These are phyloP conservation scores for Coleophora deauratella DNA, from an alignment of 2,888 invertebrate species.

Conservation along the genomic window DNA sequence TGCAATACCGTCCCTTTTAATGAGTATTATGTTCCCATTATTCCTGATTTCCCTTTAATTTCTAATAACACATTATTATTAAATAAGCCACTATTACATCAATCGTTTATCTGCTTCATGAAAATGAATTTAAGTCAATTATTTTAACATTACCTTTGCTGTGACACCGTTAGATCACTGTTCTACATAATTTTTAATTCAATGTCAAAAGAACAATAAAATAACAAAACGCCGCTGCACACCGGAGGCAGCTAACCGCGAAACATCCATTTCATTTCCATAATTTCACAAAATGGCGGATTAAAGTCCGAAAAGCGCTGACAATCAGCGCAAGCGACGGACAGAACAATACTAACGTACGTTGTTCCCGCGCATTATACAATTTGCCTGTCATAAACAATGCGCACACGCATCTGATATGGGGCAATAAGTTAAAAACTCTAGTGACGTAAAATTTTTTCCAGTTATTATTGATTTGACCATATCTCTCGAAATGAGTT, in stretches of 20 bases:
- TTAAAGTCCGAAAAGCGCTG: constrained; percentile 63
- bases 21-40: too few relatives aligned
- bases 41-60: too few relatives aligned
- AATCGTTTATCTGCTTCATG: too few relatives aligned
- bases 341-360: constrained; percentile 54
- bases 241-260: constrained; percentile 60
- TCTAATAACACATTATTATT: too few relatives aligned
- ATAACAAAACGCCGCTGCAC: constrained; percentile 43
- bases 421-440: not conserved
- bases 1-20: too few relatives aligned
- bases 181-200: constrained; percentile 33
- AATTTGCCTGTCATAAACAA: constrained; percentile 67
- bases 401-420: constrained; percentile 33
- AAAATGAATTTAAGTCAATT: too few relatives aligned
- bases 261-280: constrained; percentile 68
- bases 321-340: constrained; percentile 42
- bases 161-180: constrained; percentile 8
- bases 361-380: constrained; percentile 58
- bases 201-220: constrained; percentile 44
- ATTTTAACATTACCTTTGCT: too few relatives aligned
- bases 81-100: too few relatives aligned
- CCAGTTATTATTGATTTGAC: too few relatives aligned
- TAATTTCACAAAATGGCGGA: constrained; percentile 67
- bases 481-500: too few relatives aligned
- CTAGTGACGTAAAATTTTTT: too few relatives aligned